A percentile compares a stretch with the other conserved stretches of the same genome.
These are phyloP conservation scores for Lasioglossum zephyrum DNA, from an alignment of 2,888 invertebrate species.

Conservation along the genomic window DNA sequence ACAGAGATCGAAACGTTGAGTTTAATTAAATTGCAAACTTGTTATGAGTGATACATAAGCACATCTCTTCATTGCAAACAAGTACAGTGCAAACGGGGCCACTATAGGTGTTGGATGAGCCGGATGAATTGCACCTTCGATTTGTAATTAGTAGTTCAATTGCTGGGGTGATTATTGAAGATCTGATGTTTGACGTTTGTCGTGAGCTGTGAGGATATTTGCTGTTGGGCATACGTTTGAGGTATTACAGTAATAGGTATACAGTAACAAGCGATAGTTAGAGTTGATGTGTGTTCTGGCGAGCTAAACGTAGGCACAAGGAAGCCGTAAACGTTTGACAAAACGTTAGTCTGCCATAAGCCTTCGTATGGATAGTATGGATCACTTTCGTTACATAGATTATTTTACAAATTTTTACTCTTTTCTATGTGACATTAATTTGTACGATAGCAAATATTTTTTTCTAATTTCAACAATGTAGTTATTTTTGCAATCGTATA, in stretches of 20 bases:
- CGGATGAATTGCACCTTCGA: constrained; percentile 1
- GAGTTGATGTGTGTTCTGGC: neutral
- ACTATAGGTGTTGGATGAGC: neutral
- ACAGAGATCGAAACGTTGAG: too few species aligned
- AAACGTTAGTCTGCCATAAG: neutral
- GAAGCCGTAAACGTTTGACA: neutral
- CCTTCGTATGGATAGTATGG: neutral
- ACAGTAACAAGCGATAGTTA: neutral
- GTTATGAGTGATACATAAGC: neutral
- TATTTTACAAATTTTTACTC: neutral
- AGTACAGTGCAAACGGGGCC: neutral
- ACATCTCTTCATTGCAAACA: neutral
- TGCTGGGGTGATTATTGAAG: neutral
- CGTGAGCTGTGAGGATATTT: neutral
- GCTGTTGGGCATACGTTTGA: constrained; percentile 1
- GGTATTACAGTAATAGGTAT: constrained; percentile 4
- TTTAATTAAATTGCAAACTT: too few species aligned
- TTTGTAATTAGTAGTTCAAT: constrained; percentile 5
- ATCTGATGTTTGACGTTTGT: constrained; percentile 1
- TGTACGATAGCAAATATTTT: too few species aligned
- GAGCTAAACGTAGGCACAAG: too few species aligned
- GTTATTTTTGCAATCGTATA: too few species aligned
- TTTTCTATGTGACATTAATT: neutral
- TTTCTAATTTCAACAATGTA: too few species aligned
- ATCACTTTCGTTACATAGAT: neutral